phyloP scores from a whole-genome alignment of 1,140 invertebrate genomes.

The Drosophila parabipectinata region DNA sequence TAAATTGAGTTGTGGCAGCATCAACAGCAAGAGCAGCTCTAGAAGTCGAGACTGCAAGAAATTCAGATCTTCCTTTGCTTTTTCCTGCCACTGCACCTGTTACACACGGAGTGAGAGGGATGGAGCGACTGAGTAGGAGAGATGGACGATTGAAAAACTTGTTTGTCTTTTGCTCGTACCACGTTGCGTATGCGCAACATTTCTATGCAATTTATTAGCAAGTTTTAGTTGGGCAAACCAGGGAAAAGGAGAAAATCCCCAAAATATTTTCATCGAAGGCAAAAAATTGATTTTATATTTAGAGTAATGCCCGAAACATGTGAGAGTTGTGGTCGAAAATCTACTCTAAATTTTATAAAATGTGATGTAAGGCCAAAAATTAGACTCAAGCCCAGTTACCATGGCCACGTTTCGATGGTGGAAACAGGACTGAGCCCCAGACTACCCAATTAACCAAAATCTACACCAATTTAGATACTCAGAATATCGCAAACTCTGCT shows the following conservation, averaged over 20 bases:
- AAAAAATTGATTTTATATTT: constrained; percentile 31
- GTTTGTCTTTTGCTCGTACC: constrained; percentile 61
- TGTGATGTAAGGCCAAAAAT: background rate
- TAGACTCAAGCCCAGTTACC: background rate
- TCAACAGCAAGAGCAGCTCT: constrained; percentile 31
- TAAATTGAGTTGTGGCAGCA: constrained; percentile 79
- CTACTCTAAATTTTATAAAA: background rate
- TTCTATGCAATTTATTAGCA: constrained; percentile 70
- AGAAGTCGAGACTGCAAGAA: constrained; percentile 45
- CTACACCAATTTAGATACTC: constrained; percentile 6
- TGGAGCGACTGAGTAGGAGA: constrained; percentile 4
- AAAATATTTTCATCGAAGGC: constrained; percentile 21
- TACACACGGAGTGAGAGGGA: constrained; percentile 54
- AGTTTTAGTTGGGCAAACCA: constrained; percentile 20
- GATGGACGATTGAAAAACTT: constrained; percentile 6
- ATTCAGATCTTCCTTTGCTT: constrained; percentile 42
- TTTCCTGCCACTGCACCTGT: constrained; percentile 63
- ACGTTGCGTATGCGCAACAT: constrained; percentile 71
- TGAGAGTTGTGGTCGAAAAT: constrained; percentile 18
- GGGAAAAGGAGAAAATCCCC: background rate
- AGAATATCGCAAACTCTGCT: background rate
- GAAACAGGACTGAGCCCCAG: too few relatives aligned
- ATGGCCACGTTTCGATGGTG: background rate
- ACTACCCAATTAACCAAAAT: background rate
- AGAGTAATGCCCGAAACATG: constrained; percentile 18